These are phyloP conservation scores for Muscicapa adusta DNA, from an alignment of 2,113 vertebrate genomes.

Conservation along the genomic window DNA sequence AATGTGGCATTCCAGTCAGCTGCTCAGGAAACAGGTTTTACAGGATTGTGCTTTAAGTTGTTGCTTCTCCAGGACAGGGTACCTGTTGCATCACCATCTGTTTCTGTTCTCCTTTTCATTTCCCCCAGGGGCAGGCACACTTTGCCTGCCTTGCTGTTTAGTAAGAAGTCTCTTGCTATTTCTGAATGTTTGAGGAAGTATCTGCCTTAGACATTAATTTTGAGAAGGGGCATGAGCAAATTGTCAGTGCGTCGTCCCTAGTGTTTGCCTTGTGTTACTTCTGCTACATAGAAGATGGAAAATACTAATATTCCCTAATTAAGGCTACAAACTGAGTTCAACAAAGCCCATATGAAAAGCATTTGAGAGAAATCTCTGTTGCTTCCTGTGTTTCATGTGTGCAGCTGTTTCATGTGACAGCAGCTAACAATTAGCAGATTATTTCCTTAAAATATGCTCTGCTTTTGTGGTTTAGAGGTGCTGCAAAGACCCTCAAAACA, in stretches of 20 bases:
- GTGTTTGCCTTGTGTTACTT: background rate
- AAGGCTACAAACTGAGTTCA: background rate
- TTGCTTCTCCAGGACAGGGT: background rate
- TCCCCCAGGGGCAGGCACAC: background rate
- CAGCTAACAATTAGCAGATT: background rate
- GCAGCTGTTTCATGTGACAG: background rate
- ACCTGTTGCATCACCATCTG: background rate
- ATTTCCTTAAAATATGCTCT: background rate
- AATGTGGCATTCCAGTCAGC: background rate
- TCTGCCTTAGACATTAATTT: background rate
- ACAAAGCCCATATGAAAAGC: background rate
- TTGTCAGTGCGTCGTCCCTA: fast-evolving
- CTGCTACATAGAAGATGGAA: background rate
- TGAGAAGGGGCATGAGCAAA: background rate
- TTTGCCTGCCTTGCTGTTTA: slow-evolving; percentile 3
- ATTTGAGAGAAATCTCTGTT: background rate
- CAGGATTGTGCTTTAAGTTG: background rate
- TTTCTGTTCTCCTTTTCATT: slow-evolving; percentile 53
- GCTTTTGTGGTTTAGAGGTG: background rate
- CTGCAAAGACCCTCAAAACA: background rate
- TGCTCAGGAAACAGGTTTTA: background rate
- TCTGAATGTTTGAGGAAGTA: slow-evolving; percentile 33
- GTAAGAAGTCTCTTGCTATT: slow-evolving; percentile 22
- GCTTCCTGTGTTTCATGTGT: background rate
- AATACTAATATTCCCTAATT: background rate